These are phyloP conservation scores for Clusia tigrina DNA, from an alignment of 2,888 invertebrate genomes.

Conservation along the genomic window DNA sequence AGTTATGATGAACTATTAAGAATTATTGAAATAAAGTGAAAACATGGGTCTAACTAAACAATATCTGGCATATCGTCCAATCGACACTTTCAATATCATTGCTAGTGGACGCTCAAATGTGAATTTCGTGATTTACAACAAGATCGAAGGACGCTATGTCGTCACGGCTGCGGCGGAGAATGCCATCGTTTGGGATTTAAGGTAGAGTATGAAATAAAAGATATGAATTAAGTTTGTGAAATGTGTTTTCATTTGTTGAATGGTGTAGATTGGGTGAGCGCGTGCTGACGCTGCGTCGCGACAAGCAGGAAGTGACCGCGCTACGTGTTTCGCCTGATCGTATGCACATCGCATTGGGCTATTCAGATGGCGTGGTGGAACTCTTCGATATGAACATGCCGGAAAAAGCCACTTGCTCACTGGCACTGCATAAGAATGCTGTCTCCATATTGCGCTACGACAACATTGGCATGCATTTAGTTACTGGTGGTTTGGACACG, in stretches of 20 bases:
- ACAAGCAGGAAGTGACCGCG: slow-evolving; percentile 80
- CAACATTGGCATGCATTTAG: slow-evolving; percentile 80
- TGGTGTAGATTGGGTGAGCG: slow-evolving; percentile 65
- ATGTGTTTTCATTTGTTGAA: neutral
- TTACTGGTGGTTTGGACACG: slow-evolving; percentile 89
- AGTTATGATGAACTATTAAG: too few species aligned
- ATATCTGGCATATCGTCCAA: slow-evolving; percentile 87
- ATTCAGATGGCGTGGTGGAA: slow-evolving; percentile 86
- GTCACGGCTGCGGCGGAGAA: slow-evolving; percentile 95
- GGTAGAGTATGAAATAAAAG: slow-evolving; percentile 74
- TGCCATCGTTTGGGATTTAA: slow-evolving; percentile 92
- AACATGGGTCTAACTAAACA: slow-evolving; percentile 90
- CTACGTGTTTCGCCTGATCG: slow-evolving; percentile 80
- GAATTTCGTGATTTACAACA: slow-evolving; percentile 78
- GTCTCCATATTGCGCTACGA: slow-evolving; percentile 87
- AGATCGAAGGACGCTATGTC: slow-evolving; percentile 81
- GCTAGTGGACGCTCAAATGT: slow-evolving; percentile 82
- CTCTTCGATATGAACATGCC: slow-evolving; percentile 80
- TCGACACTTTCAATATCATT: slow-evolving; percentile 88
- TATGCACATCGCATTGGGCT: slow-evolving; percentile 87
- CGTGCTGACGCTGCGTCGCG: slow-evolving; percentile 81
- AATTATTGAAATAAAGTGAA: neutral
- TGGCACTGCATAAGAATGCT: slow-evolving; percentile 84
- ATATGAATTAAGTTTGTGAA: slow-evolving; percentile 34
- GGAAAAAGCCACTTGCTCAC: slow-evolving; percentile 71